A percentile compares a stretch with the other conserved stretches of the same genome.
Conservation (phyloP, 1,140 invertebrate genomes). For the Oryctes rhinoceros region DNA sequence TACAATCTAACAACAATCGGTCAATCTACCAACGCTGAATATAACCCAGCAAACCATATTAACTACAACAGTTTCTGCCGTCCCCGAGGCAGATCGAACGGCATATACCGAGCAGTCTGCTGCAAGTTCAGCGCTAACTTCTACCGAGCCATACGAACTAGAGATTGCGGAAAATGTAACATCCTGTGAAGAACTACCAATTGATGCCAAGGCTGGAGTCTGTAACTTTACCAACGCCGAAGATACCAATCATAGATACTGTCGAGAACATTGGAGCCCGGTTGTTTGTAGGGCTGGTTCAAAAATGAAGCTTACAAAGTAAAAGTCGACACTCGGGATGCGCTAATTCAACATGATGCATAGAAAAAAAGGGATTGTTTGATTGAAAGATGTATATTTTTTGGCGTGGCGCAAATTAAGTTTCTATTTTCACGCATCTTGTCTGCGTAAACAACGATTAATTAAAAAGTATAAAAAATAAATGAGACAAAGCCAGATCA, state of each 20-base stretch:
- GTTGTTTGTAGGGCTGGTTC: too few species aligned
- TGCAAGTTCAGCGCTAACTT: background rate
- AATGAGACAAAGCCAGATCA: too few species aligned
- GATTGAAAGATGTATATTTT: too few species aligned
- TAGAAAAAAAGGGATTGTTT: too few species aligned
- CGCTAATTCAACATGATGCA: too few species aligned
- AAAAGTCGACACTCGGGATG: too few species aligned
- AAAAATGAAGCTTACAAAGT: too few species aligned
- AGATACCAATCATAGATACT: slow-evolving; percentile 58
- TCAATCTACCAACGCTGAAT: background rate
- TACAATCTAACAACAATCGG: background rate
- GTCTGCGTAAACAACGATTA: too few species aligned
- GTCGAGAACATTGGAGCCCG: slow-evolving; percentile 64
- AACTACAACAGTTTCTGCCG: background rate
- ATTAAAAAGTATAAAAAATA: too few species aligned
- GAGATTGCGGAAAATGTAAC: slow-evolving; percentile 25
- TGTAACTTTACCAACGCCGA: slow-evolving; percentile 3
- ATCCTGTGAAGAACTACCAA: slow-evolving; percentile 27
- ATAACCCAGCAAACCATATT: background rate
- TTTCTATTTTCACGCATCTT: too few species aligned
- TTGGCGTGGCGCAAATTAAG: too few species aligned
- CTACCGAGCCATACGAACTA: background rate
- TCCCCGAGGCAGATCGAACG: background rate
- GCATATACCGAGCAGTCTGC: background rate
- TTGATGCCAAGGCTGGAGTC: slow-evolving; percentile 15